Percentiles rank a stretch among this genome's conserved stretches.
Evolutionary conservation across 53 echinoderm and acorn worm species (phyloP).

Genomic region (Holothuria leucospilota): DNA sequence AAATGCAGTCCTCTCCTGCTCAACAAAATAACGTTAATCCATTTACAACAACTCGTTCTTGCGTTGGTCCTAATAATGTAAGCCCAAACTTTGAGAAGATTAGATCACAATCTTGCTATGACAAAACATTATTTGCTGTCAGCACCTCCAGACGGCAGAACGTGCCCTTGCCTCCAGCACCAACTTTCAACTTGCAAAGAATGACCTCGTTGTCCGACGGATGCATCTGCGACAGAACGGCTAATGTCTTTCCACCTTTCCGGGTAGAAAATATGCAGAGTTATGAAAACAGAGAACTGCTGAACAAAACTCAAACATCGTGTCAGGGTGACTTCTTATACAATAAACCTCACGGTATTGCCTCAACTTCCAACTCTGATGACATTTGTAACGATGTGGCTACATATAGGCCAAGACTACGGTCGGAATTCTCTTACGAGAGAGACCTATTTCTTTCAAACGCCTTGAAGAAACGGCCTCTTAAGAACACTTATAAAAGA

Average conservation of each 20-base stretch:
- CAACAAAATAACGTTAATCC: neutral
- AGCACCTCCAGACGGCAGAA: neutral
- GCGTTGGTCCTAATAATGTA: neutral
- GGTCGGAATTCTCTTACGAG: constrained; percentile 9
- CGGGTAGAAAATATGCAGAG: no score
- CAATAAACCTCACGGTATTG: neutral
- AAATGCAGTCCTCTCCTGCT: no score
- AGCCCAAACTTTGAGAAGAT: neutral
- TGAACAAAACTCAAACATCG: no score
- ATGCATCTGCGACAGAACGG: neutral
- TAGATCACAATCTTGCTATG: constrained; percentile 18
- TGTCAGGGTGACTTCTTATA: no score
- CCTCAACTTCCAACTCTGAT: neutral
- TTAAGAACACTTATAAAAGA: neutral
- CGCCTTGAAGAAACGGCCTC: neutral
- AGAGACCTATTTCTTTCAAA: constrained; percentile 29
- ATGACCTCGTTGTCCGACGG: neutral
- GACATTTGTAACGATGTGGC: neutral
- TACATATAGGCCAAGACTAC: neutral
- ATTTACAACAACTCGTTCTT: neutral
- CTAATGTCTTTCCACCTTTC: neutral
- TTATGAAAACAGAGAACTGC: no score
- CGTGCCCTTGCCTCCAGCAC: neutral
- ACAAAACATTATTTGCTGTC: neutral
- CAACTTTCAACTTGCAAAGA: no score